phyloP scores from a whole-genome alignment of 2,113 vertebrate species.

The Rhegmatorhina hoffmannsi region DNA sequence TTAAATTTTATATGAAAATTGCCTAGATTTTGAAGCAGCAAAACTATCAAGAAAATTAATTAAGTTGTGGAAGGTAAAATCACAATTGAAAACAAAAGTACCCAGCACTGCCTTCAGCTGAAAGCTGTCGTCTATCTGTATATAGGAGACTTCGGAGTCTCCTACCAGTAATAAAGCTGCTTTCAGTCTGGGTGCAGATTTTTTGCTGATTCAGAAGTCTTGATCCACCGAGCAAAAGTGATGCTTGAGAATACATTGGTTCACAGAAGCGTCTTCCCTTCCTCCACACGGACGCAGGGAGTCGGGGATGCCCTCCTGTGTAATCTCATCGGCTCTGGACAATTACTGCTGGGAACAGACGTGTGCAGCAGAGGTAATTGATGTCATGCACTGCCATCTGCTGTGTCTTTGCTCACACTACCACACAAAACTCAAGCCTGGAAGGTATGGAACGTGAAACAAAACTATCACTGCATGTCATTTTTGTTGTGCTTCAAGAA shows the following conservation, averaged over 20 bases:
- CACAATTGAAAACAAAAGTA: not conserved
- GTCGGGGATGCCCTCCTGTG: not conserved
- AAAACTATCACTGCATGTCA: not conserved
- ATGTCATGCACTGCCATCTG: constrained; percentile 77
- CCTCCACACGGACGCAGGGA: not conserved
- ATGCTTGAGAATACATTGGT: not conserved
- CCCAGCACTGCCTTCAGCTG: not conserved
- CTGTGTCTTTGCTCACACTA: constrained; percentile 59
- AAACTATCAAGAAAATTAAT: not conserved
- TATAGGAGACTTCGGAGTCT: not conserved
- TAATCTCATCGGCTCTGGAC: not conserved
- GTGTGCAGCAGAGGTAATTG: not conserved
- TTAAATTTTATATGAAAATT: not conserved
- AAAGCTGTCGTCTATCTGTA: not conserved
- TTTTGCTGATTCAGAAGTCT: constrained; percentile 54
- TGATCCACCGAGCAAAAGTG: not conserved
- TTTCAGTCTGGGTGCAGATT: not conserved
- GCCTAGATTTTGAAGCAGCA: not conserved
- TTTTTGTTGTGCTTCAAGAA: not conserved
- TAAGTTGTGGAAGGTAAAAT: not conserved
- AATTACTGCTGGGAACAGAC: not conserved
- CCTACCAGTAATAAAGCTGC: not conserved
- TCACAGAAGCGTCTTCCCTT: not conserved
- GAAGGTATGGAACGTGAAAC: not conserved
- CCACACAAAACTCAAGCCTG: not conserved